These are phyloP conservation scores for Bufo gargarizans DNA, from an alignment of 2,113 vertebrate genomes.

Conservation along the genomic window DNA sequence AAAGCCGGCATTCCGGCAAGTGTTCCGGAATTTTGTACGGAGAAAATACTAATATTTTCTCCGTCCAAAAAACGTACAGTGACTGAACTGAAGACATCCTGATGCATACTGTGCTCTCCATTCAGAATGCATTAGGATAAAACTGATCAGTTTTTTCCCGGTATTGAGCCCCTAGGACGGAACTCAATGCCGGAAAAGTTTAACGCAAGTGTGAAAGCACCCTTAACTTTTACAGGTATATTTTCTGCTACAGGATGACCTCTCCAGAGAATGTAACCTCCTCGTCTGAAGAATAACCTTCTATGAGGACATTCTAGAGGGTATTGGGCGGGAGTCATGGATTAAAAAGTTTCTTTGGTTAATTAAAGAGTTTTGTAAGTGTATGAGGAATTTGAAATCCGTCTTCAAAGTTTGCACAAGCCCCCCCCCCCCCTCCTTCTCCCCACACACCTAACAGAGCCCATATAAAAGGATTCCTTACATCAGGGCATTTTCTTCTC, in stretches of 20 bases:
- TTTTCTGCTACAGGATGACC: background rate
- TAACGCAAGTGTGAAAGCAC: no score
- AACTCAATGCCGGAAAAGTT: no score
- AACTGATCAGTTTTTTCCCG: no score
- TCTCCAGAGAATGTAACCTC: background rate
- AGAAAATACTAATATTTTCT: no score
- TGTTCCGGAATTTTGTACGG: no score
- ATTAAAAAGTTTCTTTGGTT: constrained; percentile 37
- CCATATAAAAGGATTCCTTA: constrained; percentile 51
- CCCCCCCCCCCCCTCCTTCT: constrained; percentile 40
- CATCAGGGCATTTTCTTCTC: background rate
- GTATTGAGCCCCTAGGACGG: no score
- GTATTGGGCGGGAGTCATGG: background rate
- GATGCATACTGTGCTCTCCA: no score
- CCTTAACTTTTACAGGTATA: no score
- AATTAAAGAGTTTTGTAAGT: constrained; percentile 25
- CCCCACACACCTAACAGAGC: constrained; percentile 43
- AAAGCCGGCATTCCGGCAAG: no score
- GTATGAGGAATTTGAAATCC: constrained; percentile 60
- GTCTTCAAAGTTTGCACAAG: constrained; percentile 58
- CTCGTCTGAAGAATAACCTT: background rate
- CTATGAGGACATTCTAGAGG: background rate
- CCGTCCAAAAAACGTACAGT: no score
- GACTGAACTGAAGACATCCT: no score
- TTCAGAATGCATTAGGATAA: no score